These are phyloP conservation scores for Lerista edwardsae DNA, from an alignment of 2,797 vertebrate species.

Conservation along the genomic window DNA sequence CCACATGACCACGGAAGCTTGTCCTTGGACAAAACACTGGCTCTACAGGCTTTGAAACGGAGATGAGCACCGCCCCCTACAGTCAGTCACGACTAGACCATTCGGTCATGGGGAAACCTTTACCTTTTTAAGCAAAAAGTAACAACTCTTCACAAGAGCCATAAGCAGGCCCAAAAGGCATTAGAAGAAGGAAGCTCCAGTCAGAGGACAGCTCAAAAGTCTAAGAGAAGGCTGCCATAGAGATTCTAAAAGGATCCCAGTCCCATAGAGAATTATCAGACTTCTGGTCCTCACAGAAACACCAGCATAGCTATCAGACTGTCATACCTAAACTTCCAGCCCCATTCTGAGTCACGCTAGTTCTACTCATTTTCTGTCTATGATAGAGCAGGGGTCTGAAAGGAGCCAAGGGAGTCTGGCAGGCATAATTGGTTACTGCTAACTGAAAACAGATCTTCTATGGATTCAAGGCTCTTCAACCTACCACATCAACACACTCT, in stretches of 20 bases:
- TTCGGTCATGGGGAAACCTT: too few relatives aligned
- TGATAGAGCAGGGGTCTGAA: neutral
- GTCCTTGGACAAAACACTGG: too few relatives aligned
- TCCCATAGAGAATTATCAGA: neutral
- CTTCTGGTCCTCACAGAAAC: neutral
- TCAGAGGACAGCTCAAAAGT: neutral
- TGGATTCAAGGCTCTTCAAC: neutral
- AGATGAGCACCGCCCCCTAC: too few relatives aligned
- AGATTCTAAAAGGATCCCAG: neutral
- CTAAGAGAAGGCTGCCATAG: neutral
- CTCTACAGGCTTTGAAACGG: too few relatives aligned
- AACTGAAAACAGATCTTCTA: conserved; percentile 5
- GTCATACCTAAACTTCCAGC: neutral
- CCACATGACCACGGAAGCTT: too few relatives aligned
- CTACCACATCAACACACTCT: neutral
- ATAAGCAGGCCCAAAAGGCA: neutral
- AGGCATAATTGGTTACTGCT: neutral
- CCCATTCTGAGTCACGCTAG: neutral
- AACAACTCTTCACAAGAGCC: neutral
- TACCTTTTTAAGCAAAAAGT: too few relatives aligned
- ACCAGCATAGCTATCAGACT: neutral
- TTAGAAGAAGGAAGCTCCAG: neutral
- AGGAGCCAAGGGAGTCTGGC: neutral
- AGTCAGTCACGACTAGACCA: too few relatives aligned
- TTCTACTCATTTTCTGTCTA: neutral